A percentile compares a stretch with the other conserved stretches of the same genome.
phyloP scores from a whole-genome alignment of 2,888 invertebrate genomes.

The Rhagium mordax region DNA sequence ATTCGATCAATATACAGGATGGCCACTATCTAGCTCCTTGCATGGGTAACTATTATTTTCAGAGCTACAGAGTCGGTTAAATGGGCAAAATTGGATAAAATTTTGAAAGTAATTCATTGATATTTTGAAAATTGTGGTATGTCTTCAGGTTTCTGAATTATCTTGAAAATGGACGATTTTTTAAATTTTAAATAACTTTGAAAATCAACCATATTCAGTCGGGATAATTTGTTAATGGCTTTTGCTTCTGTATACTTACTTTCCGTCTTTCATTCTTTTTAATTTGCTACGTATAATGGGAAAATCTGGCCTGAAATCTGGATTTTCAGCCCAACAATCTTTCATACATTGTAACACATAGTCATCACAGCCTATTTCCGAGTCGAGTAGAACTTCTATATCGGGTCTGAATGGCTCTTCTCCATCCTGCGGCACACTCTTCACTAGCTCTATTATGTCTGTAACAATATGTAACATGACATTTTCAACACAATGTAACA shows the following conservation, averaged over 20 bases:
- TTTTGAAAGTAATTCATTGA: too few relatives aligned
- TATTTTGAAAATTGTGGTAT: too few relatives aligned
- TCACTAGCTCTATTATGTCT: conserved; percentile 91
- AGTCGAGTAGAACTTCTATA: conserved; percentile 80
- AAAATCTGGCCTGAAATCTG: conserved; percentile 89
- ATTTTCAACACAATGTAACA: neutral
- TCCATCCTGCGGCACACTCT: conserved; percentile 77
- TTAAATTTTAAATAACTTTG: too few relatives aligned
- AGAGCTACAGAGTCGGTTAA: too few relatives aligned
- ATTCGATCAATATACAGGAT: neutral
- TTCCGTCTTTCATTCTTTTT: conserved; percentile 92
- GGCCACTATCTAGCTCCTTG: too few relatives aligned
- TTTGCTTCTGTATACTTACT: too few relatives aligned
- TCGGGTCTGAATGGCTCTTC: conserved; percentile 87
- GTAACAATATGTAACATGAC: conserved; percentile 48
- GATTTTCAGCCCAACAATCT: conserved; percentile 93
- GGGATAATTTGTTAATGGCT: too few relatives aligned
- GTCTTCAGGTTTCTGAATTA: too few relatives aligned
- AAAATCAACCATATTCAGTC: too few relatives aligned
- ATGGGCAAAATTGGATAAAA: too few relatives aligned
- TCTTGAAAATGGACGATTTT: too few relatives aligned
- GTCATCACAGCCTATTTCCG: conserved; percentile 83
- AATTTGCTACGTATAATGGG: conserved; percentile 82
- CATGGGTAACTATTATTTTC: too few relatives aligned
- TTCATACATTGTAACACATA: conserved; percentile 87